Evolutionary conservation across 2,888 invertebrate genomes (phyloP).

Genomic region (Autographa gamma): DNA sequence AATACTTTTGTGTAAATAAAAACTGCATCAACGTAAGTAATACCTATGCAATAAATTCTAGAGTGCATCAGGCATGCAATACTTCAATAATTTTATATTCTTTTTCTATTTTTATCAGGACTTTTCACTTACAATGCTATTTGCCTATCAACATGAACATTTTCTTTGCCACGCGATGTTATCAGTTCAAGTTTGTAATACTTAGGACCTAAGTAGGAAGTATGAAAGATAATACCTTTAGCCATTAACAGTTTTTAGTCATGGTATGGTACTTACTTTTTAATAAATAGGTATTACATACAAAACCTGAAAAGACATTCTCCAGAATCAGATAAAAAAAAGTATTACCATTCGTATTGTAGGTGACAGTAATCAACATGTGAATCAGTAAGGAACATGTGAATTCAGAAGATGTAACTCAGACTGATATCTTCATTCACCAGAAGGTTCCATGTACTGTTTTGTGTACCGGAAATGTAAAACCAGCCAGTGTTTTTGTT

Average conservation of each 20-base stretch:
- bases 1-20: conserved; percentile 1
- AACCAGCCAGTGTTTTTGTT: conserved; percentile 14
- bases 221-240: background rate
- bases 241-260: background rate
- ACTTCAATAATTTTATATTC: conserved; percentile 21
- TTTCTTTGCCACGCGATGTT: conserved; percentile 31
- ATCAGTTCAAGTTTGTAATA: background rate
- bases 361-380: too few species aligned
- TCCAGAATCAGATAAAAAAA: too few species aligned
- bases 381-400: too few species aligned
- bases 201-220: background rate
- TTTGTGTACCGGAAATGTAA: background rate
- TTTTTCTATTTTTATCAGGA: conserved; percentile 36
- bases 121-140: conserved; percentile 32
- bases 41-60: conserved; percentile 12
- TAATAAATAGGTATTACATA: too few species aligned
- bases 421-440: too few species aligned
- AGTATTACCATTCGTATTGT: too few species aligned
- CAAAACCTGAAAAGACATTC: too few species aligned
- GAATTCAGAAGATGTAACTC: too few species aligned
- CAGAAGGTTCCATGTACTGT: too few species aligned
- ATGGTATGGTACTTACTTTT: too few species aligned
- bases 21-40: background rate
- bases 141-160: conserved; percentile 9
- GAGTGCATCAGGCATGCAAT: conserved; percentile 40